A percentile compares a stretch with the other conserved stretches of the same genome.
Conservation (phyloP, 2,113 vertebrate species). For the Gadus chalcogrammus region DNA sequence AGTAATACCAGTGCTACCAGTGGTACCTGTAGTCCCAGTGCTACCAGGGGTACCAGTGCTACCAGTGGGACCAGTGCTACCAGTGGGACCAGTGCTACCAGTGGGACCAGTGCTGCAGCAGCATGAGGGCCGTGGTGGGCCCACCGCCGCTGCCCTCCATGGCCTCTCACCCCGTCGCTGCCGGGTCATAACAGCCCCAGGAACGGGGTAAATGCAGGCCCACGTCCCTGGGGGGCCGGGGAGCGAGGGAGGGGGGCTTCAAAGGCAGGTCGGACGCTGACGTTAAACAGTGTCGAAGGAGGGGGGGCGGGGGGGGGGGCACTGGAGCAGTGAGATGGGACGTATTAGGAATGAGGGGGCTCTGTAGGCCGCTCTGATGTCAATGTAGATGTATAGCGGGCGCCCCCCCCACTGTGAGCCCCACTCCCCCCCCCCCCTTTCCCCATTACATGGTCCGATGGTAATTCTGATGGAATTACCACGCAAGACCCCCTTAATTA, state of each 20-base stretch:
- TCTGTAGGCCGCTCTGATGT: conserved; percentile 43
- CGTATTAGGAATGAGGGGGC: conserved; percentile 38
- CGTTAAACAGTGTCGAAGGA: conserved; percentile 60
- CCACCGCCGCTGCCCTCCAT: conserved; percentile 16
- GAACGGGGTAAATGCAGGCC: conserved; percentile 51
- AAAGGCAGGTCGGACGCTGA: conserved; percentile 62
- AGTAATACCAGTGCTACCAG: no score
- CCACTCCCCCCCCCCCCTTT: background rate
- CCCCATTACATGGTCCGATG: conserved; percentile 26
- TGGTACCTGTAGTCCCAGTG: no score
- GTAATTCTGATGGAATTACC: conserved; percentile 36
- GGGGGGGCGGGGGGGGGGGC: conserved; percentile 22
- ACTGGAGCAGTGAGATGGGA: conserved; percentile 41
- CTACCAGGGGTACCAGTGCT: no score
- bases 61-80: no score
- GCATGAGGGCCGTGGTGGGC: no score
- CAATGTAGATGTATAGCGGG: conserved; percentile 39
- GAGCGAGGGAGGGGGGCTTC: conserved; percentile 57
- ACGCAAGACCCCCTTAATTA: conserved; percentile 27
- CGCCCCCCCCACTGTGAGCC: conserved; percentile 11
- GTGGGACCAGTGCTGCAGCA: no score
- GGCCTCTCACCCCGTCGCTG: conserved; percentile 52
- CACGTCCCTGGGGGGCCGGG: conserved; percentile 51
- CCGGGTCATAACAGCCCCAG: conserved; percentile 40
- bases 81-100: no score